Conservation (phyloP, 2,797 vertebrate genomes). For the Mormyrus hasselquistii region DNA sequence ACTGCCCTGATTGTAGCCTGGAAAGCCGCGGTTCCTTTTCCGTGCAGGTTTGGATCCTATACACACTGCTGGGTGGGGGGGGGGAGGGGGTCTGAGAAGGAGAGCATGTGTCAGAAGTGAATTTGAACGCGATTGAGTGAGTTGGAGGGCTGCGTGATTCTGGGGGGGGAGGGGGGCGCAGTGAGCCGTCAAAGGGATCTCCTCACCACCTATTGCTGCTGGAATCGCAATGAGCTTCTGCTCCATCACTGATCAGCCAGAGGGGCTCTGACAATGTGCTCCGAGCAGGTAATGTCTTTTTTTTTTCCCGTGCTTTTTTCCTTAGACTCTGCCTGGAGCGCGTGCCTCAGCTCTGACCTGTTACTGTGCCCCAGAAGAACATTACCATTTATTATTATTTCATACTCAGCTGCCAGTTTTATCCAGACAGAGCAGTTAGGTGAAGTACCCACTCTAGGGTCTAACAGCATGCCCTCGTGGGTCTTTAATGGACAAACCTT, state of each 20-base stretch:
- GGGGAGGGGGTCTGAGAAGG: not conserved
- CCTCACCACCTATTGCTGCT: slow-evolving; percentile 1
- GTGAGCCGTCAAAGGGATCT: not conserved
- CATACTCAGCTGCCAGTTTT: not conserved
- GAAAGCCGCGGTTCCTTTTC: not conserved
- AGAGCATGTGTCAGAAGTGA: not conserved
- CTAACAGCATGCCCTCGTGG: not conserved
- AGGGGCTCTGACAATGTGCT: not conserved
- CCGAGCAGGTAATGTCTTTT: not conserved
- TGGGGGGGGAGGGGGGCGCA: not conserved
- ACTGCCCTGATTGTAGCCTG: not conserved
- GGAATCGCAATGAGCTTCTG: not conserved
- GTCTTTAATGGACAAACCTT: not conserved
- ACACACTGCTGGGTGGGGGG: not conserved
- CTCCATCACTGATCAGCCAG: not conserved
- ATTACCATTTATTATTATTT: not conserved
- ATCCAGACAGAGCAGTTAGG: not conserved
- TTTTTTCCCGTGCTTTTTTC: not conserved
- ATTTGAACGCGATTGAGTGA: not conserved
- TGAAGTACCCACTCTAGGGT: not conserved
- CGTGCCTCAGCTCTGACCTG: not conserved
- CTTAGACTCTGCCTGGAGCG: not conserved
- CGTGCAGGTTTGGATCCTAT: not conserved
- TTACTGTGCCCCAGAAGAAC: not conserved
- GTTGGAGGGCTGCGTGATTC: not conserved